Conservation (phyloP, 2,797 vertebrate genomes). For the Channallabes apus region DNA sequence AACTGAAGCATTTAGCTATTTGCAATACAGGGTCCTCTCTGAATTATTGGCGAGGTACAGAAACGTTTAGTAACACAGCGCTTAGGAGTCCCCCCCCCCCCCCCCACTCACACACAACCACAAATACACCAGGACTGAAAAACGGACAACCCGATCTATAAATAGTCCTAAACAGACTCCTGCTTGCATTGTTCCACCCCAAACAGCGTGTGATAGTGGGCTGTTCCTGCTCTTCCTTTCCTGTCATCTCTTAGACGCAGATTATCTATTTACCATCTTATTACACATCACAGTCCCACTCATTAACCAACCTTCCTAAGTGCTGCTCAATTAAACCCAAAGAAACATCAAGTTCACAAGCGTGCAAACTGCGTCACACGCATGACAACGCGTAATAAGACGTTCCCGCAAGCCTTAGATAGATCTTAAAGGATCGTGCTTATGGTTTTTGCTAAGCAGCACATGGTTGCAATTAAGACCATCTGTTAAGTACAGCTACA, state of each 20-base stretch:
- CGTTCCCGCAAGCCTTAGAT: conserved; percentile 17
- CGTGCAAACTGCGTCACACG: background rate
- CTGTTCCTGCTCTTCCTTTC: background rate
- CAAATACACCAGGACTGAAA: conserved; percentile 14
- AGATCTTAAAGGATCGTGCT: conserved; percentile 9
- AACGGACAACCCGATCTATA: conserved; percentile 33
- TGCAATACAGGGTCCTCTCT: background rate
- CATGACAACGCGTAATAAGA: conserved; percentile 21
- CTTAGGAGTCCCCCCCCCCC: background rate
- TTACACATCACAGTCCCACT: conserved; percentile 22
- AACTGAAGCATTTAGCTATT: background rate
- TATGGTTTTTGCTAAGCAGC: conserved; percentile 23
- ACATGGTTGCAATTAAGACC: conserved; percentile 30
- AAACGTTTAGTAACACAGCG: background rate
- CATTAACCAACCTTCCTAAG: conserved; percentile 7
- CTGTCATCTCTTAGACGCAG: conserved; percentile 9
- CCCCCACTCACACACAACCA: conserved; percentile 14
- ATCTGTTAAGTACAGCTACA: conserved; percentile 46
- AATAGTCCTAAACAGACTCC: conserved; percentile 42
- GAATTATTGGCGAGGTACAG: no score
- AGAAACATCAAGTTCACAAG: background rate
- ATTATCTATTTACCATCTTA: conserved; percentile 22
- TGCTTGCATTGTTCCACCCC: conserved; percentile 25
- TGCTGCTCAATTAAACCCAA: conserved; percentile 30
- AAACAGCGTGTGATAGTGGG: conserved; percentile 26